A percentile compares a stretch with the other conserved stretches of the same genome.
Evolutionary conservation across 2,888 invertebrate genomes (phyloP).

Genomic region (Euproctis similis): DNA sequence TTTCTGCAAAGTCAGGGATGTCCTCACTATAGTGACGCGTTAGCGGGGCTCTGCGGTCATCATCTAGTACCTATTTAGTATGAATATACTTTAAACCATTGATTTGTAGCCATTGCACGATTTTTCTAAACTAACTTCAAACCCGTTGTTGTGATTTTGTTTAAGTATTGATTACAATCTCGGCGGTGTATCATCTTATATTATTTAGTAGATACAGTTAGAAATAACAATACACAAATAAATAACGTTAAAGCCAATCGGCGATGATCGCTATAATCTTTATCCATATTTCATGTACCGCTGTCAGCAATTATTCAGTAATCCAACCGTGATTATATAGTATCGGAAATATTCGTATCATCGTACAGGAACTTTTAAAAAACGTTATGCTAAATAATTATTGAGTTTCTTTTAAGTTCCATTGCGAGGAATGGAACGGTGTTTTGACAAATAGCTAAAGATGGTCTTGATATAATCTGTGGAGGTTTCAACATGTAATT

Average conservation of each 20-base stretch:
- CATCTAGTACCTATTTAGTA: too few relatives aligned
- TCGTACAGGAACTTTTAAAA: slow-evolving; percentile 23
- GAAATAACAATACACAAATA: too few relatives aligned
- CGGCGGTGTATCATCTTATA: slow-evolving; percentile 6
- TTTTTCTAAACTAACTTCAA: too few relatives aligned
- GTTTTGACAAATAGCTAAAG: slow-evolving; percentile 43
- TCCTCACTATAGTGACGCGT: too few relatives aligned
- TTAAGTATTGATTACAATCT: too few relatives aligned
- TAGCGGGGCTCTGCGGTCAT: too few relatives aligned
- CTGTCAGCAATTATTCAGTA: slow-evolving; percentile 27
- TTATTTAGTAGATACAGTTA: slow-evolving; percentile 13
- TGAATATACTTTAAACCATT: too few relatives aligned
- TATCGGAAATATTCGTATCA: slow-evolving; percentile 26
- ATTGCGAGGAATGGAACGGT: slow-evolving; percentile 20
- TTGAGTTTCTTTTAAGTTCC: slow-evolving; percentile 17
- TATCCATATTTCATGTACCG: slow-evolving; percentile 27
- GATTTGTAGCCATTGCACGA: too few relatives aligned
- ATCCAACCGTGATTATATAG: slow-evolving; percentile 28
- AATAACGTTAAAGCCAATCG: slow-evolving; percentile 19
- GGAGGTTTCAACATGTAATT: slow-evolving; percentile 43
- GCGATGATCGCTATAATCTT: slow-evolving; percentile 24
- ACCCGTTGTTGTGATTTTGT: too few relatives aligned
- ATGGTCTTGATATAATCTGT: slow-evolving; percentile 35
- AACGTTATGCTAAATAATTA: slow-evolving; percentile 28
- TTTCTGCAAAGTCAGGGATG: too few relatives aligned